Evolutionary conservation across 2,888 invertebrate species (phyloP).

Genomic region (Metopia argyrocephala): DNA sequence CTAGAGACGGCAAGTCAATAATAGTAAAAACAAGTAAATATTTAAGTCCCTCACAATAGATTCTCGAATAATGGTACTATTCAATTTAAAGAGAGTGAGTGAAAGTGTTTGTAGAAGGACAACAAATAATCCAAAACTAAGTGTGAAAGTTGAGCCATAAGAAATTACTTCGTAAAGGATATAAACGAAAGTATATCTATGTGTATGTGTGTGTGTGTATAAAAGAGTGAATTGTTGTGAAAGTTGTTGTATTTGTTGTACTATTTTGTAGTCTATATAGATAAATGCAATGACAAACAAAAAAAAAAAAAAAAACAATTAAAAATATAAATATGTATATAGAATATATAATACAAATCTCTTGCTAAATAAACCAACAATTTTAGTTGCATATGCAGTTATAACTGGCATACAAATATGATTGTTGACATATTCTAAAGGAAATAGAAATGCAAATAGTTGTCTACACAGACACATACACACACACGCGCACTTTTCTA

Average conservation of each 20-base stretch:
- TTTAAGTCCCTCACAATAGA: too few relatives aligned
- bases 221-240: neutral
- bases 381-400: constrained; percentile 48
- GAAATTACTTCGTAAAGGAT: too few relatives aligned
- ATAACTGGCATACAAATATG: constrained; percentile 50
- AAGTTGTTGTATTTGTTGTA: neutral
- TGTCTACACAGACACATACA: constrained; percentile 4
- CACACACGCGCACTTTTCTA: neutral
- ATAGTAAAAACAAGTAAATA: too few relatives aligned
- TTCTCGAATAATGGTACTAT: too few relatives aligned
- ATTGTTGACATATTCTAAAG: constrained; percentile 60
- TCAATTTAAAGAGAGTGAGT: too few relatives aligned
- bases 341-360: too few relatives aligned
- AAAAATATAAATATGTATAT: neutral
- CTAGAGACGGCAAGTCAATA: too few relatives aligned
- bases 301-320: neutral
- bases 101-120: too few relatives aligned
- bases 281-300: neutral
- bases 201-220: neutral
- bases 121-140: too few relatives aligned
- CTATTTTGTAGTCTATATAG: neutral
- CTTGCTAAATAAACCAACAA: constrained; percentile 49
- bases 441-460: constrained; percentile 29
- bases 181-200: too few relatives aligned
- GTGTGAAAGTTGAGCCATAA: too few relatives aligned